Evolutionary conservation across 2,888 invertebrate species (phyloP), one percentile per base, ranked within the genome.

Genomic region (Crioceris asparagi): DNA sequence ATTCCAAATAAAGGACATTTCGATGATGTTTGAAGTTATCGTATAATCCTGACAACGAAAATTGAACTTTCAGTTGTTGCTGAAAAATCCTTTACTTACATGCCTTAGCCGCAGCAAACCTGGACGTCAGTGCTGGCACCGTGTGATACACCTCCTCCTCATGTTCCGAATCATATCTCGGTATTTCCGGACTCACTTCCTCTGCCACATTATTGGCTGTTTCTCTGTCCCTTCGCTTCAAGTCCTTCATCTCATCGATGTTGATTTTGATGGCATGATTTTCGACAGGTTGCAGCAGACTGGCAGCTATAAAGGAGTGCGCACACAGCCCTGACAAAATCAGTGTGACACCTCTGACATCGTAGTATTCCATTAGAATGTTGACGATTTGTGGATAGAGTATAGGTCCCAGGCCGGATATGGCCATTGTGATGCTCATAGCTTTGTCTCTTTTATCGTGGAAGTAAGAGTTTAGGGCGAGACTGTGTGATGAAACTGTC

Each of bases 391-490:
- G 66, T 1, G 80, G 80, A 70, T 77, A 72, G 32, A 72, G 51
- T 43, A 80, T 76, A n/a, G 77, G 70, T 1, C 80, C 80, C 2
- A 81, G 52, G 2, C 78, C 80, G 11, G 75, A 75, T 2, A 78
- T 58, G 2, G 78, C 77, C 71, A 77, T 72, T 17, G 72, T 73
- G 2, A 74, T 59, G 1, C 77, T 76, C 19, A 75, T 67, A 0
- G 79, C 80, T 52, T 72, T 68, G 23, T 71, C 71, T 51, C 77
- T 66, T 52, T 70, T 75, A 40, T 70, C 68, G 47, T 65, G 69
- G 52, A 81, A 81, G 56, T 74, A 81, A 3, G 75, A 71, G 59
- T 79, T 79, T 31, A 79, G 61, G 12, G 79, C 78, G 51, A 79
- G 60, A 16, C 71, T 69, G 52, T 74, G 76, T 2, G 77, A 69